These are phyloP conservation scores for Nomada fabriciana DNA, from an alignment of 2,888 invertebrate species.

Conservation along the genomic window DNA sequence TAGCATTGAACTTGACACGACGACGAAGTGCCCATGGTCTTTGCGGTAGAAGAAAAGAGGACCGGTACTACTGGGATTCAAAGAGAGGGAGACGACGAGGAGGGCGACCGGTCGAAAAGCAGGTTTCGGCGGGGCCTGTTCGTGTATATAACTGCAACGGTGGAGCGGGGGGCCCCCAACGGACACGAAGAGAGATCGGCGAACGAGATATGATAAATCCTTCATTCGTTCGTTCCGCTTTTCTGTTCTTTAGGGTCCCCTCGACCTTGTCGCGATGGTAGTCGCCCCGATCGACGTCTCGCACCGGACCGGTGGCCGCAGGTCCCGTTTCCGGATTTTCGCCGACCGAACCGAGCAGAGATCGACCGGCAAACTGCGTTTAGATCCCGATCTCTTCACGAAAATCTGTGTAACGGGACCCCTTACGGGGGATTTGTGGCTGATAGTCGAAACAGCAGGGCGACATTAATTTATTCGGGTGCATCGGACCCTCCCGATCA, in stretches of 20 bases:
- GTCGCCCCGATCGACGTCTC: slow-evolving; percentile 32
- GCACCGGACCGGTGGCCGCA: background rate
- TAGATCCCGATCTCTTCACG: background rate
- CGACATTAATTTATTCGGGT: background rate
- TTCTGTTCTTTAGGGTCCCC: slow-evolving; percentile 49
- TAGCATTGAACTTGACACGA: slow-evolving; percentile 76
- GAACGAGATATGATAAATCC: slow-evolving; percentile 68
- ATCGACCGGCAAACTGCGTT: background rate
- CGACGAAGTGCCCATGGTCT: slow-evolving; percentile 63
- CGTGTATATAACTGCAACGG: slow-evolving; percentile 60
- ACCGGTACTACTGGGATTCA: slow-evolving; percentile 42
- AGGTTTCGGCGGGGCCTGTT: slow-evolving; percentile 66
- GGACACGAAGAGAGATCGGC: slow-evolving; percentile 66
- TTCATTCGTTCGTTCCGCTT: slow-evolving; percentile 53
- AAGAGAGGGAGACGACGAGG: slow-evolving; percentile 44
- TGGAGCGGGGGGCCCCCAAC: slow-evolving; percentile 49
- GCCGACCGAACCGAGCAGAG: slow-evolving; percentile 8
- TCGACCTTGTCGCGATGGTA: slow-evolving; percentile 64
- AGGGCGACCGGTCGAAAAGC: slow-evolving; percentile 71
- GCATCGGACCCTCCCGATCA: too few relatives aligned
- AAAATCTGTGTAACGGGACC: slow-evolving; percentile 4
- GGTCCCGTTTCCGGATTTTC: slow-evolving; percentile 38
- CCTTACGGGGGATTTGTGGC: background rate
- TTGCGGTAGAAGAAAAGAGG: slow-evolving; percentile 53
- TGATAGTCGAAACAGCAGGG: too few relatives aligned